These are phyloP conservation scores for Cirrhinus mrigala DNA, from an alignment of 2,797 vertebrate genomes.

Conservation along the genomic window DNA sequence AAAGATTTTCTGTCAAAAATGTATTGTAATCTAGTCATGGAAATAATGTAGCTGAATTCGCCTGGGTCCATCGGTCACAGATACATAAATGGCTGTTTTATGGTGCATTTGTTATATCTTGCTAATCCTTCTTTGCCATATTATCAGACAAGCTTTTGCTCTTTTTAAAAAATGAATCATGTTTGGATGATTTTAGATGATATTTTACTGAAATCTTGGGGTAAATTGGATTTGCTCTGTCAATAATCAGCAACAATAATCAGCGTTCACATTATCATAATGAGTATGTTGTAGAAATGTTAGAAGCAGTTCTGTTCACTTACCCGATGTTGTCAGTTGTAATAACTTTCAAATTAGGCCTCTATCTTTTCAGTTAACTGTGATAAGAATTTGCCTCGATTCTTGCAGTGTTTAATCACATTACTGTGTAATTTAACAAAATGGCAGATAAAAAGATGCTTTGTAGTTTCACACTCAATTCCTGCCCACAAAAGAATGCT, in stretches of 20 bases:
- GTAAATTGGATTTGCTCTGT: not conserved
- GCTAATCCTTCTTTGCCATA: not conserved
- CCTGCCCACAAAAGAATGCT: not conserved
- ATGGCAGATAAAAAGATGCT: slow-evolving; percentile 19
- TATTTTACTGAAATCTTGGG: not conserved
- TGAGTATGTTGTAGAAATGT: not conserved
- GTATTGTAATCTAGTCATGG: slow-evolving; percentile 6
- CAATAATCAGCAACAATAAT: not conserved
- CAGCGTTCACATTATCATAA: not conserved
- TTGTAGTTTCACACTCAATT: slow-evolving; percentile 8
- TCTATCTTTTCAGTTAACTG: slow-evolving; percentile 4
- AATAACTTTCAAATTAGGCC: slow-evolving; percentile 31
- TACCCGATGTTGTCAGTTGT: slow-evolving; percentile 13
- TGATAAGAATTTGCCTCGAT: slow-evolving; percentile 9
- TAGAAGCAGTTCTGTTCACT: slow-evolving; percentile 5
- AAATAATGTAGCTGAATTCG: slow-evolving; percentile 18
- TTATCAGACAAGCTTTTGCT: not conserved
- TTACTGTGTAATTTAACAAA: slow-evolving; percentile 10
- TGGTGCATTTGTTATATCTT: not conserved
- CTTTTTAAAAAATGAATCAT: not conserved
- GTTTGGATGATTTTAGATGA: not conserved
- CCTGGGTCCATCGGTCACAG: not conserved
- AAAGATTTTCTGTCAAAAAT: slow-evolving; percentile 36
- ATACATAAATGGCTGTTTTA: not conserved
- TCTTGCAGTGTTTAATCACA: slow-evolving; percentile 7